Evolutionary conservation across 2,797 vertebrate genomes (phyloP).

Genomic region (Pantherophis alleghaniensis): DNA sequence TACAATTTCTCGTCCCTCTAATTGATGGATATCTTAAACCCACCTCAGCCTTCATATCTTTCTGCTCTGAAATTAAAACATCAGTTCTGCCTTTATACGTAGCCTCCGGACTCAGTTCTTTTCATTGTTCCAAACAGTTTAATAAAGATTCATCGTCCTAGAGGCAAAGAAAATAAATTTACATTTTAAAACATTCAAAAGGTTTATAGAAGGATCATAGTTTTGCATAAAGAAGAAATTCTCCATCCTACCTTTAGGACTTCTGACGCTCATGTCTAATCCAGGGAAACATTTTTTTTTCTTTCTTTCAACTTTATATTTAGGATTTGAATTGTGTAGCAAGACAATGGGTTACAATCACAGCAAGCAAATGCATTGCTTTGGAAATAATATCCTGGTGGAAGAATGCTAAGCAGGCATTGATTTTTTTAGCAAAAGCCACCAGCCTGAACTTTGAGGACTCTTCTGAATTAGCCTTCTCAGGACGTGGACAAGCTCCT

Average conservation of each 20-base stretch:
- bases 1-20: constrained; percentile 43
- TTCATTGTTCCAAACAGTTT: constrained; percentile 41
- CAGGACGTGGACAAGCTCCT: constrained; percentile 22
- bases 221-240: constrained; percentile 46
- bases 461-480: not conserved
- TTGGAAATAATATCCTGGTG: constrained; percentile 47
- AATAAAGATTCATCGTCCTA: constrained; percentile 42
- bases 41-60: constrained; percentile 1
- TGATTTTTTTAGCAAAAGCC: constrained; percentile 40
- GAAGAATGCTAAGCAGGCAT: constrained; percentile 31
- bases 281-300: constrained; percentile 43
- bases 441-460: constrained; percentile 36
- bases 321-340: constrained; percentile 66
- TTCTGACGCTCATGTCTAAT: constrained; percentile 50
- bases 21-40: constrained; percentile 37
- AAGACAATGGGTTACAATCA: constrained; percentile 56
- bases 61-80: constrained; percentile 44
- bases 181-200: constrained; percentile 35
- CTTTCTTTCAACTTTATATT: constrained; percentile 47
- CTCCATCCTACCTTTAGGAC: constrained; percentile 65
- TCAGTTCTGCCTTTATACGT: constrained; percentile 28
- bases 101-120: constrained; percentile 41
- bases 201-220: constrained; percentile 2
- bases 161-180: constrained; percentile 45
- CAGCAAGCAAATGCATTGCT: constrained; percentile 51